Base-by-base conservation (phyloP, 2,113 vertebrate genomes). In the Halcyon senegalensis region DNA sequence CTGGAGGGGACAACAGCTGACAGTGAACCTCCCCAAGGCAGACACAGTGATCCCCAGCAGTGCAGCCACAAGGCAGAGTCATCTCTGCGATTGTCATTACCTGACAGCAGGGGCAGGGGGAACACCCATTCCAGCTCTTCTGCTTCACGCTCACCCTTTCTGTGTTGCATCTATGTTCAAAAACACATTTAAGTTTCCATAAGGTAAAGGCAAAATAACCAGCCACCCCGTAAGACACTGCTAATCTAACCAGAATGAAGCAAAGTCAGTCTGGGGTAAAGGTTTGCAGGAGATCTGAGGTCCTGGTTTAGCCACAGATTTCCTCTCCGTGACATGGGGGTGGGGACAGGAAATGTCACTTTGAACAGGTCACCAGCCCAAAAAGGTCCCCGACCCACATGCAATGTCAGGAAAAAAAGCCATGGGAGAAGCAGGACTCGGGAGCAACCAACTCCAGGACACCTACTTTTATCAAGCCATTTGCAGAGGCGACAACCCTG, bases 351-450 rank as follows among this genome's bases (percentile, higher is more conserved):
- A 97, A 95, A 62, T 3, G 1, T 16, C 24, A 68, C 30, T 14
- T 63, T 1, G 0, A 3, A 2, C 4, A 2, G 35, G 51, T 15
- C 35, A 63, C 60, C 7, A 5, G 14, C 19, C 25, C 0, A 1
- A 76, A 75, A 69, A 5, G 11, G 16, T 48, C 50, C 18, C 35
- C 3, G 3, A 4, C 8, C 17, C 27, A 72, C 7, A 2, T 53
- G 37, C 59, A 46, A 33, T 2, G 2, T 5, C 3, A 7, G n/a
- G 9, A 35, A 72, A 18, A 91, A 11, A 5, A 60, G 9, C 66
- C 12, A 3, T 2, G 8, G 43, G 24, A 59, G 50, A 30, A 44
- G 48, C 10, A 76, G 9, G 44, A 35, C 15, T 3, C 18, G 8
- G 44, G 21, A 66, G 27, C 58, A 80, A 2, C 33, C 4, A 10